Evolutionary conservation across 2,113 vertebrate species (phyloP), one percentile per base, ranked within the genome.

Genomic region (Mustelus asterias): DNA sequence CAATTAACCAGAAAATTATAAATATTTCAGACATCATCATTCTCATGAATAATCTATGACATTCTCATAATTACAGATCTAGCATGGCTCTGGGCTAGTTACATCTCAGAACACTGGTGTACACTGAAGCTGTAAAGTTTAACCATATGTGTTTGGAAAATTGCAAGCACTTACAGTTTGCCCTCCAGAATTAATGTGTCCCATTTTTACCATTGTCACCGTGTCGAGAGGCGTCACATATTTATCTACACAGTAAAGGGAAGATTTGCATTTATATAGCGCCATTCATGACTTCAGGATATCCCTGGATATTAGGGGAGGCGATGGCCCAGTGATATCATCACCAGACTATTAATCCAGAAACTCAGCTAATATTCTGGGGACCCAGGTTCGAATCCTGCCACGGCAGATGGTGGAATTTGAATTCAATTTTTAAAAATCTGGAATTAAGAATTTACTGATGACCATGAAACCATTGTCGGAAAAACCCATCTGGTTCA

Each of bases 1-100:
- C 69, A 95, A 95, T 95, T 95, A 95, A 95, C 94, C 41, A 76
- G 67, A 95, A 95, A 95, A 95, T 95, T 76, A 95, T 95, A 76
- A 95, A 95, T 69, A 95, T 95, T 95, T 72, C 94, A 72, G 69
- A 72, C 44, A 95, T 95, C 94, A 95, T 95, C 94, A 95, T 26
- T 54, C 88, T 90, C 69, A 72, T 95, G 94, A 95, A 95, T 95
- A 95, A 95, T 95, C 33, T 33, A 95, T 95, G 67, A 72, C 94
- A 95, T 44, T 95, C 26, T 95, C 41, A 72, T 95, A 72, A 95
- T 95, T 95, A 95, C 67, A 76, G 69, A 67, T 70, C 70, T 26
- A 72, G 94, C 11, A 29, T 72, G 10, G 63, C 94, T 95, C 5
- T 18, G 13, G 69, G 94, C 94, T 95, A 20, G 18, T 93, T 72